phyloP scores from a whole-genome alignment of 2,888 invertebrate species.

The Poecilobothrus nobilitatus region DNA sequence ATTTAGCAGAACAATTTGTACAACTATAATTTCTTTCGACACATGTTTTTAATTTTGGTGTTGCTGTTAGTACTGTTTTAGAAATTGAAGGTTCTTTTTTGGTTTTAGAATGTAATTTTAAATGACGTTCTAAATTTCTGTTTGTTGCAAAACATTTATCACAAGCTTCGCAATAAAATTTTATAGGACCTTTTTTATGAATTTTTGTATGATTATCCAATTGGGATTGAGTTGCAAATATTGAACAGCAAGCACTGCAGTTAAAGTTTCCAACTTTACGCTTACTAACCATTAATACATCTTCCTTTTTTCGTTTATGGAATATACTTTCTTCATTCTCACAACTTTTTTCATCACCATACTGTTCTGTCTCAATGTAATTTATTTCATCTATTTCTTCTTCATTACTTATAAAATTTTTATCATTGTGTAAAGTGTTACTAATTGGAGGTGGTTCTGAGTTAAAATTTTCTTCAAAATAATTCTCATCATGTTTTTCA shows the following conservation, averaged over 20 bases:
- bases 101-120: not conserved
- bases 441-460: not conserved
- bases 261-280: not conserved
- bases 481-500: not conserved
- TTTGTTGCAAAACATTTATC: conserved; percentile 3
- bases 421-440: not conserved
- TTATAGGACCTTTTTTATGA: not conserved
- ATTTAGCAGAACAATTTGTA: not conserved
- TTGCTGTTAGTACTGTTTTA: not conserved
- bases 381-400: not conserved
- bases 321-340: not conserved
- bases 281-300: not conserved
- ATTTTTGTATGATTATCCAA: conserved; percentile 5
- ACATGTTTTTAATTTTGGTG: not conserved
- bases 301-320: not conserved
- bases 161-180: conserved; percentile 3
- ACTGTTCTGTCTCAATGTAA: not conserved
- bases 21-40: not conserved
- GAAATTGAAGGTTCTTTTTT: not conserved
- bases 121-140: not conserved
- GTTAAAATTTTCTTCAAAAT: not conserved
- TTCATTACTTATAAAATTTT: not conserved
- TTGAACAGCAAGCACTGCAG: not conserved
- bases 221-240: not conserved
- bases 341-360: not conserved